These are phyloP conservation scores for Mylabris phalerata DNA, from an alignment of 1,140 invertebrate species.

Conservation along the genomic window DNA sequence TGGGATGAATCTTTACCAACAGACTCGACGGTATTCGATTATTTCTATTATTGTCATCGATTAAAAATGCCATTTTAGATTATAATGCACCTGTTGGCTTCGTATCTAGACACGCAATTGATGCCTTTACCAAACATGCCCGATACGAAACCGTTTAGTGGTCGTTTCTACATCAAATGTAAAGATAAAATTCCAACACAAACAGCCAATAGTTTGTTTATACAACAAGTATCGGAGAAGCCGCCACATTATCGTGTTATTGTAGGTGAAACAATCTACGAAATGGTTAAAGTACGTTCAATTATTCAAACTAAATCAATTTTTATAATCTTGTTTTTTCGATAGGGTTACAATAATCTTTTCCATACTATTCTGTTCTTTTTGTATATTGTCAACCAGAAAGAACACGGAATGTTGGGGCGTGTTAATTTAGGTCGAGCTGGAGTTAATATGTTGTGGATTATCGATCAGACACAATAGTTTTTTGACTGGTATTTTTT, in stretches of 20 bases:
- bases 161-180: conserved; percentile 53
- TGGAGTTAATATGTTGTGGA: conserved; percentile 72
- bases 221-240: conserved; percentile 51
- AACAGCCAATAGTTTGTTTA: conserved; percentile 44
- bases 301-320: neutral
- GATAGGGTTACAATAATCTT: conserved; percentile 74
- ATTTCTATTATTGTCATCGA: neutral
- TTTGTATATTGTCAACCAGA: conserved; percentile 65
- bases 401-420: conserved; percentile 70
- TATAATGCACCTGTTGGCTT: conserved; percentile 74
- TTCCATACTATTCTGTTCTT: conserved; percentile 75
- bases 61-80: conserved; percentile 49
- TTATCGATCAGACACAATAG: conserved; percentile 43
- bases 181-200: conserved; percentile 48
- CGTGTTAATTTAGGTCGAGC: conserved; percentile 70
- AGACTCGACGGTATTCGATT: conserved; percentile 52
- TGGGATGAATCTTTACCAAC: conserved; percentile 76
- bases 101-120: conserved; percentile 74
- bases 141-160: conserved; percentile 65
- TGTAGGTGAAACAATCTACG: conserved; percentile 54
- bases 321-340: conserved; percentile 26
- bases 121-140: conserved; percentile 67
- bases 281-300: conserved; percentile 55
- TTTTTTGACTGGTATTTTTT: too few relatives aligned
- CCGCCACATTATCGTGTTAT: conserved; percentile 69